Base-by-base conservation (phyloP, 2,797 vertebrate genomes). In the Pangasius macronema region DNA sequence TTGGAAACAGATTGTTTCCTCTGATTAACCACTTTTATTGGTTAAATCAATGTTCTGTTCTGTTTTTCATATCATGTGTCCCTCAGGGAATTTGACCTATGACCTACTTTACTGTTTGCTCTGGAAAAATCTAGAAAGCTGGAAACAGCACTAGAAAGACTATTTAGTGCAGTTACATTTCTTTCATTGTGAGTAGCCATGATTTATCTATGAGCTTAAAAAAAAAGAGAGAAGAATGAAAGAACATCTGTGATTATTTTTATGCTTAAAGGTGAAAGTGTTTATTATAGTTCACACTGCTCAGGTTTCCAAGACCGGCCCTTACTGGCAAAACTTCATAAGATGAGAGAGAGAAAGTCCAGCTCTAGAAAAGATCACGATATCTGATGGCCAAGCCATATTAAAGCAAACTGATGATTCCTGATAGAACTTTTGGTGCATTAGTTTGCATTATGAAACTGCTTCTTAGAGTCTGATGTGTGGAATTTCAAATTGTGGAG, bases 201-300 rank as follows among this genome's bases (percentile, higher is more conserved):
- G 51, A 79, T 79, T 36, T 22, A 57, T 42, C 10, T 24, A 42
- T 27, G 39, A 46, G 39, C 70, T 42, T 13, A 57, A 57, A 57
- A n/a, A 65, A 42, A 42, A 42, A 42, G 13, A 30, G 13, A 67
- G 14, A 14, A 30, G 63, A 30, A 70, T 9, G 20, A 73, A 42
- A 0, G 20, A 79, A 70, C 30, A 27, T 65, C n/a, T 73, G 67
- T 65, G n/a, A 7, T 10, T 7, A 46, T 86, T 82, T 82, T 63
- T 72, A 86, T n/a, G 27, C 33, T 73, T 75, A 22, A 81, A 63
- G 18, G 55, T 86, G 55, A 87, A 87, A 75, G 55, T 53, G 42
- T 75, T 86, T 49, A 59, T 73, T 61, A n/a, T 30, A n/a, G 39
- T 13, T 79, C 36, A 4, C 65, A 33, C 7, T 3, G 39, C 36